Percentiles rank a stretch among this genome's conserved stretches.
Evolutionary conservation across 2,113 vertebrate species (phyloP).

Genomic region (Grammomys surdaster): DNA sequence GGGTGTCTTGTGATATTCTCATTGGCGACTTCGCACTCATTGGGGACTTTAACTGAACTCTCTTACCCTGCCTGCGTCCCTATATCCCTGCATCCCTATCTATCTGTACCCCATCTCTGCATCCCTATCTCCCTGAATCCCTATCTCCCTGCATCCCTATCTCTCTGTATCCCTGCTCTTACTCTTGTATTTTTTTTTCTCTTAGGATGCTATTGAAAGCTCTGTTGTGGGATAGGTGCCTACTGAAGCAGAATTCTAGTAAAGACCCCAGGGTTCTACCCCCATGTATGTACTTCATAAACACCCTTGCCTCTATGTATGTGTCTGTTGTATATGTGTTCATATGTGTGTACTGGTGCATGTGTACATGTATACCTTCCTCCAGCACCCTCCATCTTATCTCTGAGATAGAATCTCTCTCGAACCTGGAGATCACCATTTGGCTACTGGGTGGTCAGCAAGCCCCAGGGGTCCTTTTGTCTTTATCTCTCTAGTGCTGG

Average conservation of each 20-base stretch:
- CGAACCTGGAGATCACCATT: background rate
- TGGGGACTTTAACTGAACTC: background rate
- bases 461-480: background rate
- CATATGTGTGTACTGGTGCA: background rate
- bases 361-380: background rate
- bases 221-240: background rate
- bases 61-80: background rate
- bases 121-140: background rate
- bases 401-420: background rate
- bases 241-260: background rate
- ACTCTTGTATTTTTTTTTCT: background rate
- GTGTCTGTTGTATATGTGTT: background rate
- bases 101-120: background rate
- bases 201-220: background rate
- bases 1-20: background rate
- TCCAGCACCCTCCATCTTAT: background rate
- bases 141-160: background rate
- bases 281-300: background rate
- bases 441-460: background rate
- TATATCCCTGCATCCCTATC: background rate
- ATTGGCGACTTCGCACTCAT: background rate
- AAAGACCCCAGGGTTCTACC: background rate
- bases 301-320: background rate
- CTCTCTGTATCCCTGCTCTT: background rate
- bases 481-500: background rate